Evolutionary conservation across 2,797 vertebrate genomes (phyloP).

Genomic region (Rhinichthys osculus): DNA sequence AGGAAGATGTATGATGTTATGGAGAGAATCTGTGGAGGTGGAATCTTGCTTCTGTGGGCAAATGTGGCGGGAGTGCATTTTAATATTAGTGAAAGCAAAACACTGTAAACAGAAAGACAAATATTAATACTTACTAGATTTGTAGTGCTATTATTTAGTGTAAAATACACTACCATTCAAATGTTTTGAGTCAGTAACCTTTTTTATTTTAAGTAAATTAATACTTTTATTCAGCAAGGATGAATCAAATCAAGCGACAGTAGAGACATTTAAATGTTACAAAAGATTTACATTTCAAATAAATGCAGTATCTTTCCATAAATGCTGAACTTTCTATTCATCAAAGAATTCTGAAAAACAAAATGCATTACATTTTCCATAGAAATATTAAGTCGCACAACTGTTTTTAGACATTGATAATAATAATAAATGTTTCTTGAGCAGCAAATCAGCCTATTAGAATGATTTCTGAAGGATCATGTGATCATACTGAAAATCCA

Average conservation of each 20-base stretch:
- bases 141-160: not conserved
- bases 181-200: not conserved
- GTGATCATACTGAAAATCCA: too few relatives aligned
- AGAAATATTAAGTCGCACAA: too few relatives aligned
- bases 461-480: too few relatives aligned
- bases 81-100: not conserved
- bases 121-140: not conserved
- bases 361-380: too few relatives aligned
- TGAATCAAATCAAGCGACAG: not conserved
- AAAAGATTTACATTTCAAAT: not conserved
- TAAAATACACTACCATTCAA: not conserved
- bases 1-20: not conserved
- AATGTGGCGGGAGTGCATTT: not conserved
- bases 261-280: too few relatives aligned
- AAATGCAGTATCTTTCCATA: not conserved
- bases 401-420: too few relatives aligned
- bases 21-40: slow-evolving; percentile 44
- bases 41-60: slow-evolving; percentile 48
- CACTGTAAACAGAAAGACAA: not conserved
- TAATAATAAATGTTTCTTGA: too few relatives aligned
- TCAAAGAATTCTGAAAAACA: too few relatives aligned
- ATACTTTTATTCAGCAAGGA: not conserved
- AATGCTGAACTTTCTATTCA: too few relatives aligned
- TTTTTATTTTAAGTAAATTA: not conserved
- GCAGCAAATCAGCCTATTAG: too few relatives aligned